Conservation (phyloP, 1,140 invertebrate genomes). For the Aphaenogaster rudis region DNA sequence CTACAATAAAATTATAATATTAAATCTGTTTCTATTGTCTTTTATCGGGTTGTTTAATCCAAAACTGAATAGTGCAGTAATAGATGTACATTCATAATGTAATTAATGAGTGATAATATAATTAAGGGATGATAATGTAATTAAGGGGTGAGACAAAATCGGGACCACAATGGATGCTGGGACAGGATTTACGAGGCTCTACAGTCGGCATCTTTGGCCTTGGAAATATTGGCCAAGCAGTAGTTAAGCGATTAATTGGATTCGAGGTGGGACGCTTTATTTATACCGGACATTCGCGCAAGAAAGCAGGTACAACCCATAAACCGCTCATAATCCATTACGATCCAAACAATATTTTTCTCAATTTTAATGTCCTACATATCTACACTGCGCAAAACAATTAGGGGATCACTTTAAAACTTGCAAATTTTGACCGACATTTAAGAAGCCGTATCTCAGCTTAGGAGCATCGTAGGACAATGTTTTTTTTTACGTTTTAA, state of each 20-base stretch:
- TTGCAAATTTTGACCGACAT: too few species aligned
- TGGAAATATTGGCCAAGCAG: constrained; percentile 92
- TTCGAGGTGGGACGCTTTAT: constrained; percentile 91
- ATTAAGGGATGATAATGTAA: constrained; percentile 86
- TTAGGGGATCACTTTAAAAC: too few species aligned
- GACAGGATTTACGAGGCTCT: constrained; percentile 90
- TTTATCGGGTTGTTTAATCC: not conserved
- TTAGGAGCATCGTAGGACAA: too few species aligned
- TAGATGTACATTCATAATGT: constrained; percentile 17
- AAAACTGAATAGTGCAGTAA: not conserved
- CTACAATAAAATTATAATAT: not conserved
- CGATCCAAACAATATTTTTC: not conserved
- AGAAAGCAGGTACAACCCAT: constrained; percentile 87
- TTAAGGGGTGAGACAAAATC: constrained; percentile 89
- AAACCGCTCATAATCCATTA: not conserved
- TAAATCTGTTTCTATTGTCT: not conserved
- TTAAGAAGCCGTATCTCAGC: too few species aligned
- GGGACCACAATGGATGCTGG: constrained; percentile 90
- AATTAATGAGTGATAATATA: constrained; percentile 87
- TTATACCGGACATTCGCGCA: constrained; percentile 90
- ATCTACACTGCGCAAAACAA: not conserved
- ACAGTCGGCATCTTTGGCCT: constrained; percentile 94
- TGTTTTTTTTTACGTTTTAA: too few species aligned
- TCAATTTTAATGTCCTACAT: not conserved
- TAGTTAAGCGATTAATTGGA: constrained; percentile 90